Evolutionary conservation across 2,113 vertebrate species (phyloP).

Genomic region (Tyto alba): DNA sequence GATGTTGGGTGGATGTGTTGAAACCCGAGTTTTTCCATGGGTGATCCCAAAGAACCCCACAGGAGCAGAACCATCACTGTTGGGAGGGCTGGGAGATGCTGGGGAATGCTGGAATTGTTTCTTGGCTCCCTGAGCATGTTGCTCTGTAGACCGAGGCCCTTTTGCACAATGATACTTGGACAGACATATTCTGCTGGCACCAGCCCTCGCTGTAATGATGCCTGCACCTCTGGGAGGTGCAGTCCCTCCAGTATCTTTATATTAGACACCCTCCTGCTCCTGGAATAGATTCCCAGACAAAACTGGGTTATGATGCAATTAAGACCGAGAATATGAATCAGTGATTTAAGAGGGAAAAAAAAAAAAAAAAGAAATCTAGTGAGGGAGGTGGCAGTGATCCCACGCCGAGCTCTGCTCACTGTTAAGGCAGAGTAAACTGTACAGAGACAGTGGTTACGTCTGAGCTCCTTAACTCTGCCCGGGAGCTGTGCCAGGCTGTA

Average conservation of each 20-base stretch:
- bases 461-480: background rate
- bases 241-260: background rate
- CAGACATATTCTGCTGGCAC: background rate
- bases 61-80: background rate
- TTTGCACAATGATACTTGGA: rapidly evolving
- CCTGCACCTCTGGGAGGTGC: background rate
- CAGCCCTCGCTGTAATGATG: background rate
- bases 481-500: background rate
- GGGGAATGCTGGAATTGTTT: background rate
- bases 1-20: background rate
- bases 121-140: background rate
- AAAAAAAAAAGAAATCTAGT: too few species aligned
- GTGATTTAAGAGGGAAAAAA: background rate
- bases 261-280: background rate
- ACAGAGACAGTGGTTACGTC: background rate
- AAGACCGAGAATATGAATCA: background rate
- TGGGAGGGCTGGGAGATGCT: background rate
- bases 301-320: background rate
- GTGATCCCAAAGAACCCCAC: background rate
- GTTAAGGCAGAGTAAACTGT: background rate
- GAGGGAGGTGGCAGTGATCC: background rate
- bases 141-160: background rate
- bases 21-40: background rate
- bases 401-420: background rate
- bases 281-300: background rate